Evolutionary conservation across 2,797 vertebrate genomes (phyloP), one percentile per base, ranked within the genome.

Genomic region (Epinephelus malabaricus): DNA sequence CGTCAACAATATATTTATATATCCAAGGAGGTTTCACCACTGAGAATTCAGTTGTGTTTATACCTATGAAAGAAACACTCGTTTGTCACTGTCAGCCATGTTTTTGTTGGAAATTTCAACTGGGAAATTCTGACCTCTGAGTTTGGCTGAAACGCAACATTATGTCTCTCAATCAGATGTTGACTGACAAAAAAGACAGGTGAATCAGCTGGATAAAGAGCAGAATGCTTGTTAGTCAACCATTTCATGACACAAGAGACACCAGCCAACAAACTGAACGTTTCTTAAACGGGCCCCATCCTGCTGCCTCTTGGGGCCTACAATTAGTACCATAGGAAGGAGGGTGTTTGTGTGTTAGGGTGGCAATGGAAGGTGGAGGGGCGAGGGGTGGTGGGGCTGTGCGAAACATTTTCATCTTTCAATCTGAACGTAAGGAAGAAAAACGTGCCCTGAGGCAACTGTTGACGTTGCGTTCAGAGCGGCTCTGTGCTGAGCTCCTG

Each of bases 381-480:
- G 54, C 43, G 69, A 69, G 50, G 68, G 78, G 14, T 90, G 94
- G 91, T 83, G 94, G 93, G 92, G 88, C 91, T 92, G 92, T 93
- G 92, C 95, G 92, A 94, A 95, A 95, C 96, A 94, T 96, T 96
- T 96, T 95, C 92, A 95, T 97, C 94, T 96, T 95, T 95, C 95
- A 95, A 96, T 97, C 96, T 95, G 95, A 96, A 97, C 88, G 70
- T 84, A 74, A 87, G 81, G 83, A 87, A 84, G 77, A 68, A 79
- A 89, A 91, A 94, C 85, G 91, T 93, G 96, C 95, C 97, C 97
- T 88, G 88, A 93, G 97, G 97, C 96, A 92, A 94, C 95, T 96
- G 96, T 97, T 98, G 97, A 97, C 96, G 96, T 94, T 96, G 95
- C 86, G 74, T 93, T 94, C 89, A 92, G 93, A 95, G 92, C 93